Evolutionary conservation across 2,888 invertebrate species (phyloP).

Genomic region (Caenorhabditis japonica): DNA sequence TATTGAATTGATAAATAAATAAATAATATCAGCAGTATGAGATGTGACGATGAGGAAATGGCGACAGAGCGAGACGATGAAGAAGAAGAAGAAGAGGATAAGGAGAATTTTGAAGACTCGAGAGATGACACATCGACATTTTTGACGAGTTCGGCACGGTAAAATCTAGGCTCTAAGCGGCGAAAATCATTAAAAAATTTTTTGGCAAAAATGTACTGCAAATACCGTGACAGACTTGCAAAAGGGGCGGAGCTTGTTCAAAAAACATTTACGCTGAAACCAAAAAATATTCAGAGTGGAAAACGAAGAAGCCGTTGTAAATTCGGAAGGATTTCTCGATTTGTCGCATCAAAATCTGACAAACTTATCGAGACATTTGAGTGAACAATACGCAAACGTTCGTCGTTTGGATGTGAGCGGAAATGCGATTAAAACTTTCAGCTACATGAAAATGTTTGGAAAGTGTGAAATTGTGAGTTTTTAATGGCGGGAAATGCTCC

Average conservation of each 20-base stretch:
- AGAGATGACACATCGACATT: slow-evolving; percentile 37
- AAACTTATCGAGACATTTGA: slow-evolving; percentile 33
- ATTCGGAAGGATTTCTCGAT: slow-evolving; percentile 34
- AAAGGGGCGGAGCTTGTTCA: too few relatives aligned
- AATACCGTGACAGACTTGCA: too few relatives aligned
- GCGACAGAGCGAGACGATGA: background rate
- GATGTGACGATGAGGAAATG: slow-evolving; percentile 15
- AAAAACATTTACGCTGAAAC: background rate
- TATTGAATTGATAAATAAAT: too few relatives aligned
- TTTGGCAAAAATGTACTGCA: too few relatives aligned
- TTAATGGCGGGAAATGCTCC: background rate
- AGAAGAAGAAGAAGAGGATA: slow-evolving; percentile 22
- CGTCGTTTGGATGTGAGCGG: slow-evolving; percentile 14
- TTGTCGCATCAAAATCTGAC: slow-evolving; percentile 32
- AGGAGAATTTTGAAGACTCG: slow-evolving; percentile 45
- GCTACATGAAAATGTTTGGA: slow-evolving; percentile 36
- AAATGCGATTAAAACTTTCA: slow-evolving; percentile 22
- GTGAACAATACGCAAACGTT: slow-evolving; percentile 33
- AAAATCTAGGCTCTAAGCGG: too few relatives aligned
- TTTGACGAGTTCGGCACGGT: slow-evolving; percentile 12
- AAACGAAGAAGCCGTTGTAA: slow-evolving; percentile 35
- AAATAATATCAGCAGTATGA: too few relatives aligned
- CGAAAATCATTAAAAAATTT: too few relatives aligned
- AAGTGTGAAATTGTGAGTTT: slow-evolving; percentile 39
- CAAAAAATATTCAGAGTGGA: slow-evolving; percentile 26